phyloP scores from a whole-genome alignment of 2,113 vertebrate species.

The Elaphurus davidianus region DNA sequence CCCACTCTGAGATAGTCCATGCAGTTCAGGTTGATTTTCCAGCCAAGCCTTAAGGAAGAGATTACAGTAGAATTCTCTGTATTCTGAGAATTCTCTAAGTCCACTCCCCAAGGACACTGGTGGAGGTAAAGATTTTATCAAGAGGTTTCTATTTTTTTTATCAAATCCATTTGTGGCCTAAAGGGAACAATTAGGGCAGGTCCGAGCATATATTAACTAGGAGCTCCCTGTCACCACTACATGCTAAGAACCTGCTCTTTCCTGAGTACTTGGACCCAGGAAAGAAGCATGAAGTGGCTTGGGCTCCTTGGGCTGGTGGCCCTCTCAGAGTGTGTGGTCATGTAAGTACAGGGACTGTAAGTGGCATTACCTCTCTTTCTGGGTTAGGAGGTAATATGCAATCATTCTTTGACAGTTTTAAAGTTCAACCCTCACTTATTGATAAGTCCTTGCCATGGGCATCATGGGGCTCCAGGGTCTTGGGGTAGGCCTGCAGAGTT shows the following conservation, averaged over 20 bases:
- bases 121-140: neutral
- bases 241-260: too few relatives aligned
- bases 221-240: rapidly evolving
- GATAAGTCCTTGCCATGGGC: neutral
- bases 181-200: neutral
- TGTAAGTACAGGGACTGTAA: neutral
- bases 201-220: slow-evolving; percentile 63
- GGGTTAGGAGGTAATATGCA: neutral
- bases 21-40: neutral
- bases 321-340: neutral
- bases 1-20: neutral
- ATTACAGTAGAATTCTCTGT: neutral
- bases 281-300: slow-evolving; percentile 60
- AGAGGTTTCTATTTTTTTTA: slow-evolving; percentile 69
- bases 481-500: neutral
- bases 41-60: neutral
- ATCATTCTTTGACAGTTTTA: neutral
- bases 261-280: rapidly evolving
- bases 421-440: neutral
- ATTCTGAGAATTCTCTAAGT: neutral
- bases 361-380: neutral
- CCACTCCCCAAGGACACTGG: neutral
- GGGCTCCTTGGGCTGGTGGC: neutral
- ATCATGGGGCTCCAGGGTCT: neutral
- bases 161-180: neutral